Conservation (phyloP, 2,797 vertebrate genomes). For the Notoglanidium macrostoma region DNA sequence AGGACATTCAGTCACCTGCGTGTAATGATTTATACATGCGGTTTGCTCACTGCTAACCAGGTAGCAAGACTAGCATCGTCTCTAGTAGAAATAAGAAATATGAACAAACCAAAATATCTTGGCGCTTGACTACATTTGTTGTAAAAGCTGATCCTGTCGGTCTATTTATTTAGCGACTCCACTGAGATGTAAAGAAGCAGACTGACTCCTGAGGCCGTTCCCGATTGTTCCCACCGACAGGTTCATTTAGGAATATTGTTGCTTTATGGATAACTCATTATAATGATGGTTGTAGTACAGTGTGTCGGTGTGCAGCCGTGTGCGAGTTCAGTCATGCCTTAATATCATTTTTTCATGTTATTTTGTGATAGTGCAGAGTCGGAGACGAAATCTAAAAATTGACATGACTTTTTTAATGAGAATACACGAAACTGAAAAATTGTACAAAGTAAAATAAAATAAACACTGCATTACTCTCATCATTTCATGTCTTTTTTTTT, state of each 20-base stretch:
- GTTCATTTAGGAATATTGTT: background rate
- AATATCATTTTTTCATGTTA: background rate
- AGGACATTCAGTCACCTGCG: background rate
- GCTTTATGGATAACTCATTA: background rate
- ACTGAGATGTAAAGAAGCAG: background rate
- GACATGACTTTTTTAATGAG: slow-evolving; percentile 84
- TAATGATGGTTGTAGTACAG: background rate
- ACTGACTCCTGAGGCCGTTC: too few relatives aligned
- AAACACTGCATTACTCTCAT: slow-evolving; percentile 72
- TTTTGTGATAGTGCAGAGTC: slow-evolving; percentile 23
- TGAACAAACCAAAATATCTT: background rate
- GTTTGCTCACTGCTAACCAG: background rate
- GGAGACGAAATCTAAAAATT: slow-evolving; percentile 70
- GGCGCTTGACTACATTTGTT: background rate
- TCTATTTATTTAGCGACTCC: background rate
- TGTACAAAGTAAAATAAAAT: slow-evolving; percentile 84
- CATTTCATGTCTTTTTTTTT: slow-evolving; percentile 63
- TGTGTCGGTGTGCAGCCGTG: background rate
- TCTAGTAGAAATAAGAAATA: background rate
- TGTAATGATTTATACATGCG: background rate
- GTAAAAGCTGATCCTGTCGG: background rate
- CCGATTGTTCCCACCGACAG: background rate
- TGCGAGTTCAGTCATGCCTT: background rate
- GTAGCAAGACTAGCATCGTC: background rate
- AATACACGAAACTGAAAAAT: slow-evolving; percentile 84